Evolutionary conservation across 2,797 vertebrate genomes (phyloP), one percentile per base, ranked within the genome.

Genomic region (Sphenopsis melanotis): DNA sequence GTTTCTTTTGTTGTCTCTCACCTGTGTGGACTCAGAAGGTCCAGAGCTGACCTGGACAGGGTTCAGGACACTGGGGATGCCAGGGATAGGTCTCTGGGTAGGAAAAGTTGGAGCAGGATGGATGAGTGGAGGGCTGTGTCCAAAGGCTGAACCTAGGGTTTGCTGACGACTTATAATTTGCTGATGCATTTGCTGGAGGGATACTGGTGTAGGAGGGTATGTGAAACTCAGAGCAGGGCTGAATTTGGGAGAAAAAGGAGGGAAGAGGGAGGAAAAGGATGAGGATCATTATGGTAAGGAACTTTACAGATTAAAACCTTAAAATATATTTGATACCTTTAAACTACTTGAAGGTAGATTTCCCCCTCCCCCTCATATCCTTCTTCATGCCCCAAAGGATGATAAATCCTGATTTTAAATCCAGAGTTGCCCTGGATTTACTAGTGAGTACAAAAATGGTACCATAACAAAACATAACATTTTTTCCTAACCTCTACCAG

Each of bases 101-200:
- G 98, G 98, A 89, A 99, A 99, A 50, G 99, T 98, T 71, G 99
- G 99, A 77, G 99, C 98, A 14, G 99, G 99, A 97, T 99, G 99
- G 96, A 99, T 98, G 96, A 99, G 98, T 2, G 99, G 99, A 44
- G 99, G 99, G 87, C 99, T 99, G 97, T 99, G 99, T 97, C 99
- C 99, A 44, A 99, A 99, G 59, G 99, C 99, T 2, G 99, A 99
- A 87, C 99, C 98, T 87, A 99, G 97, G 83, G 98, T 98, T 69
- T 99, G 98, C 44, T 99, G 99, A 20, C 99, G 98, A 92, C 99
- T 98, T 71, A 99, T 98, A 93, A 99, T 98, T 96, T 99, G 99
- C 87, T 99, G 99, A 97, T 99, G 99, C 98, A 99, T 98, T 71
- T 99, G 99, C 92, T 98, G 98, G 61, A 99, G 97, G 52, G 99